These are phyloP conservation scores for Vanacampus margaritifer DNA, from an alignment of 2,113 vertebrate species.

Conservation along the genomic window DNA sequence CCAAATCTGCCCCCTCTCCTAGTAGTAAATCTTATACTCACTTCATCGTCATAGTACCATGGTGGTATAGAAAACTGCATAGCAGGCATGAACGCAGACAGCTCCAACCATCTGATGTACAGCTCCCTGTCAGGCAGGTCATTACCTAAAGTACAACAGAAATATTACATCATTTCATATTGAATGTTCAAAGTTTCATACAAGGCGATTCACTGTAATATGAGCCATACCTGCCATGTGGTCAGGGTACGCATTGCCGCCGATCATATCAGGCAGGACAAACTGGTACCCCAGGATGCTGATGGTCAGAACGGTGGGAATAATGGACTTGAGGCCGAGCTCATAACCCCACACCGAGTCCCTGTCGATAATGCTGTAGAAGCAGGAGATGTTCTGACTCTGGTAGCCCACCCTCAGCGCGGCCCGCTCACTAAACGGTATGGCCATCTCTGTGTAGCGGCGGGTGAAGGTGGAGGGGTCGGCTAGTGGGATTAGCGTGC, in stretches of 20 bases:
- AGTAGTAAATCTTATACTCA: slow-evolving; percentile 19
- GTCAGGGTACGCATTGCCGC: slow-evolving; percentile 76
- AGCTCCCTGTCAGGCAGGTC: slow-evolving; percentile 85
- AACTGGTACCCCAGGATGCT: slow-evolving; percentile 91
- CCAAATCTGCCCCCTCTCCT: too few relatives aligned
- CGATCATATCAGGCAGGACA: slow-evolving; percentile 85
- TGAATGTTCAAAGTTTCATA: background rate
- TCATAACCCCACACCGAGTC: slow-evolving; percentile 92
- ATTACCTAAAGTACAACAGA: slow-evolving; percentile 29
- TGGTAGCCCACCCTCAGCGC: slow-evolving; percentile 91
- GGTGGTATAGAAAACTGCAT: slow-evolving; percentile 97
- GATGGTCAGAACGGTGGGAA: slow-evolving; percentile 87
- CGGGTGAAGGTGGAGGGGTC: slow-evolving; percentile 88
- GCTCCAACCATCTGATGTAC: slow-evolving; percentile 92
- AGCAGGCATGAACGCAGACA: slow-evolving; percentile 93
- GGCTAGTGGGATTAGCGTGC: slow-evolving; percentile 75
- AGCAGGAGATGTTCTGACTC: slow-evolving; percentile 90
- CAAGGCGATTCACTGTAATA: background rate
- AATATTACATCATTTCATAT: background rate
- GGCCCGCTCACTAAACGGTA: slow-evolving; percentile 81
- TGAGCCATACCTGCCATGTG: slow-evolving; percentile 60
- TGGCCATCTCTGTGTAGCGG: slow-evolving; percentile 87
- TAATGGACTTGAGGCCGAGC: slow-evolving; percentile 88
- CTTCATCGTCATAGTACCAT: slow-evolving; percentile 85
- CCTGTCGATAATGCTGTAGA: slow-evolving; percentile 88